These are phyloP conservation scores for Tetheella fluctuosa DNA, from an alignment of 2,888 invertebrate species.

Conservation along the genomic window DNA sequence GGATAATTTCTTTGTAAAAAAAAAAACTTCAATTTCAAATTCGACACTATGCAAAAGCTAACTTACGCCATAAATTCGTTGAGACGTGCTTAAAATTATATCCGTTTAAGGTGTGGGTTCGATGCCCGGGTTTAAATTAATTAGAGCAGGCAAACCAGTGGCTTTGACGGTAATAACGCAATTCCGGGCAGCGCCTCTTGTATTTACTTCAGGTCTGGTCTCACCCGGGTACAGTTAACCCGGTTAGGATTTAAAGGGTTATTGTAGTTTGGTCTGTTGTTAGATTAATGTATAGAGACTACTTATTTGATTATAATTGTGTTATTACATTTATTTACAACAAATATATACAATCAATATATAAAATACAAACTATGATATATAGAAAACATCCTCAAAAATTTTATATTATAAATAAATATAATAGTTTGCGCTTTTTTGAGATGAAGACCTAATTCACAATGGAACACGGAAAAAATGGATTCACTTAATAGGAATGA, in stretches of 20 bases:
- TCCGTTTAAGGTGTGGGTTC: constrained; percentile 42
- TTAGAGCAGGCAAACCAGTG: constrained; percentile 47
- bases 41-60: background rate
- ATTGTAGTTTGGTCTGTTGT: background rate
- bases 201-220: constrained; percentile 45
- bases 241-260: constrained; percentile 31
- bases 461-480: no score
- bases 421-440: no score
- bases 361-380: no score
- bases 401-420: no score
- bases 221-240: constrained; percentile 33
- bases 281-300: background rate
- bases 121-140: constrained; percentile 53
- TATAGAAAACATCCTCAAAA: no score
- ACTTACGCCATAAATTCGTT: constrained; percentile 1
- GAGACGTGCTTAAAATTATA: constrained; percentile 11
- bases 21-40: background rate
- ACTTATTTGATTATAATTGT: no score
- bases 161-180: constrained; percentile 58
- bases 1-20: background rate
- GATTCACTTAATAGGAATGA: no score
- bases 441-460: no score
- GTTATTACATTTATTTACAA: no score
- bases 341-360: no score
- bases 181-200: constrained; percentile 42